Conservation (phyloP, 2,113 vertebrate genomes). For the Crotalus helleri region DNA sequence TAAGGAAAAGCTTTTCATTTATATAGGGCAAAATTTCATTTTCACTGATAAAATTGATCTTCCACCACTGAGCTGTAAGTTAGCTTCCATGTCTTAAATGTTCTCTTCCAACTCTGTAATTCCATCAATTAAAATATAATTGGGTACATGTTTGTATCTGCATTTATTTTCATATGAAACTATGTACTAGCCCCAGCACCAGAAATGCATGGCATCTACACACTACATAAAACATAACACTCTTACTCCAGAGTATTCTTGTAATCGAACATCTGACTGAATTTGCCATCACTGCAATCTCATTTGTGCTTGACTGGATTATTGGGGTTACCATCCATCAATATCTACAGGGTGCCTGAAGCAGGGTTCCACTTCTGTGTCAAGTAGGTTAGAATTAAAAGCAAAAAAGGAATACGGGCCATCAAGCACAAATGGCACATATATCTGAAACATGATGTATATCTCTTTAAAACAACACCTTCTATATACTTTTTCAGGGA, state of each 20-base stretch:
- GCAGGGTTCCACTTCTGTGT: not conserved
- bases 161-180: constrained; percentile 14
- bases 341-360: not conserved
- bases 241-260: constrained; percentile 24
- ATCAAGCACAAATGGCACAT: not conserved
- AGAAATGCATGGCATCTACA: constrained; percentile 33
- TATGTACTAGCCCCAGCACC: constrained; percentile 19
- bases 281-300: constrained; percentile 37
- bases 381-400: not conserved
- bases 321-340: not conserved
- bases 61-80: not conserved
- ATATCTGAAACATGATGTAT: not conserved
- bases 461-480: not conserved
- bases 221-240: not conserved
- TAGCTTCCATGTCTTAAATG: not conserved
- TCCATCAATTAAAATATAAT: constrained; percentile 51
- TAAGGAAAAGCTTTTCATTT: constrained; percentile 39
- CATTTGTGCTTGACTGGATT: not conserved
- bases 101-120: constrained; percentile 26
- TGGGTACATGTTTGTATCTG: constrained; percentile 34
- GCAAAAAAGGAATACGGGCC: not conserved
- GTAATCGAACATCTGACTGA: constrained; percentile 38
- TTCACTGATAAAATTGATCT: not conserved
- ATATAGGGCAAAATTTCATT: constrained; percentile 36
- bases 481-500: not conserved